Conservation (phyloP, 2,797 vertebrate species). For the Cossypha heuglini region DNA sequence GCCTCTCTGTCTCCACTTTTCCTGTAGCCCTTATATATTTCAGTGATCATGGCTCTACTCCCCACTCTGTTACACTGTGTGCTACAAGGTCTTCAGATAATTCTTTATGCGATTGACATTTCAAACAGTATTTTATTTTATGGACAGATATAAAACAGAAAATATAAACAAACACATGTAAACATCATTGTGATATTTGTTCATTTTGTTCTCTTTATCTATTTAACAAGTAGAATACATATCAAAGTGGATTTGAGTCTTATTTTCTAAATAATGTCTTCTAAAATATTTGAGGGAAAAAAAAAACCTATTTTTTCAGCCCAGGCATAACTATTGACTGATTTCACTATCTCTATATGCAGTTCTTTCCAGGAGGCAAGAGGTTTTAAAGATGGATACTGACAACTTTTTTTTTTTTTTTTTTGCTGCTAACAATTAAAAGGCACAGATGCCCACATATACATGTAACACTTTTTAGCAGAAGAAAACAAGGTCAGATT, state of each 20-base stretch:
- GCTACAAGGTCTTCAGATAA: background rate
- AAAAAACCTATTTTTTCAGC: background rate
- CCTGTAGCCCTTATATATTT: background rate
- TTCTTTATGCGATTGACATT: background rate
- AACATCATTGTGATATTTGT: background rate
- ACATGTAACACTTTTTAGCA: background rate
- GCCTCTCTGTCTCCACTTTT: background rate
- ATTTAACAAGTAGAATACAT: background rate
- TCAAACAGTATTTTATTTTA: background rate
- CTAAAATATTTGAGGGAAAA: background rate
- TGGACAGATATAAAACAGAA: background rate
- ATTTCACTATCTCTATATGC: background rate
- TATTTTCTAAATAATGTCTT: background rate
- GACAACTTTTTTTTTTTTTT: background rate
- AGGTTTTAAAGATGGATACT: background rate
- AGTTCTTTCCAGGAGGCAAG: background rate
- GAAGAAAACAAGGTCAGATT: background rate
- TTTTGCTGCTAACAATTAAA: background rate
- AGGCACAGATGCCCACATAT: background rate
- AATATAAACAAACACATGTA: background rate
- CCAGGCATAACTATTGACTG: background rate
- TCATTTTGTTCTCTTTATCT: background rate
- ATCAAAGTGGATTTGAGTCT: background rate
- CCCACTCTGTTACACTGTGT: background rate
- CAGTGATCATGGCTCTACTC: background rate